Evolutionary conservation across 2,113 vertebrate species (phyloP).

Genomic region (Fulmarus glacialis): DNA sequence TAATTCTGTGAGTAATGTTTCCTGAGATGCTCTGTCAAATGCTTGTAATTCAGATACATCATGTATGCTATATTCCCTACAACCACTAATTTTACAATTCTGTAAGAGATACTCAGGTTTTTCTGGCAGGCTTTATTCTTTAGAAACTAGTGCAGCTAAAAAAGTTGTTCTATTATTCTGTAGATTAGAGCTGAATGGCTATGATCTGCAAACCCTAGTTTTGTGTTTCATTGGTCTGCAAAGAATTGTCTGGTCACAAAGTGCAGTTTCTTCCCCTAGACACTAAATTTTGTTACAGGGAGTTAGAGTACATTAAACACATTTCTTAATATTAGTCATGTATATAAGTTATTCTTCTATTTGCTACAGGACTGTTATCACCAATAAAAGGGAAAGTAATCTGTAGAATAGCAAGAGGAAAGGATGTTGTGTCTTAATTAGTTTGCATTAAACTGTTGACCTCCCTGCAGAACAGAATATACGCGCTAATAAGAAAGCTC

Average conservation of each 20-base stretch:
- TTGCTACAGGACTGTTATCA: neutral
- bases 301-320: neutral
- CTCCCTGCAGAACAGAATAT: neutral
- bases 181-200: neutral
- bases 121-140: neutral
- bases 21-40: neutral
- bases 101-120: neutral
- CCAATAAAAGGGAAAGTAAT: neutral
- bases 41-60: neutral
- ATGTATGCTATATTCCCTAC: neutral
- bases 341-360: neutral
- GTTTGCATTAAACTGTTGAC: neutral
- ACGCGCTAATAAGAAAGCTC: neutral
- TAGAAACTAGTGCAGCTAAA: neutral
- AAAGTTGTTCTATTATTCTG: neutral
- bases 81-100: neutral
- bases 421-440: neutral
- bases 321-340: neutral
- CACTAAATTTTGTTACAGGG: neutral
- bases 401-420: neutral
- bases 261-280: neutral
- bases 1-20: conserved; percentile 26
- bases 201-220: neutral
- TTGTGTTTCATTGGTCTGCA: neutral
- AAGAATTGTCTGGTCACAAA: neutral